Base-by-base conservation (phyloP, 2,797 vertebrate species). In the Smutsia temminckii region DNA sequence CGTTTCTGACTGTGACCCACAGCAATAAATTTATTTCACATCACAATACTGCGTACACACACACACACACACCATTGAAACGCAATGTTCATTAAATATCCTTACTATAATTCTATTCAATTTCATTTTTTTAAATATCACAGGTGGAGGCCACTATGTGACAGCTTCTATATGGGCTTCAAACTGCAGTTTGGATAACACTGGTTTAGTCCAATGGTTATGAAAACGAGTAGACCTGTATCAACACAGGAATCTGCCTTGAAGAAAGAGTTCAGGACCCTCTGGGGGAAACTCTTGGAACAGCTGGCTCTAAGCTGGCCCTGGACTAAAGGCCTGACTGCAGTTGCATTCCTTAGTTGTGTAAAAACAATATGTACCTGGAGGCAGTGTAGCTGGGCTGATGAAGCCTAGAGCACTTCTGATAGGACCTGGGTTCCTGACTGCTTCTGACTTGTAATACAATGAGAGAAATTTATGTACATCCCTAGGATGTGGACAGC, bases 361-460 rank as follows among this genome's bases (percentile, higher is more conserved):
- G 17, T 46, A 55, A 79, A 68, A 53, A 18, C 61, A 20, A 49
- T 6, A 46, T 11, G 46, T 46, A 14, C 9, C 49, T 46, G 18
- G 34, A 21, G 55, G 51, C 21, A 20, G 20, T 17, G 2, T 8
- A 12, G 10, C 37, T 6, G 18, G 14, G 10, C 51, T 34, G 46
- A 80, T 5, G 7, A 49, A n/a, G 1, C 25, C 37, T 20, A 49
- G 49, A 25, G 21, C 0, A 1, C 6, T 55, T 2, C 10, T 7
- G 23, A 16, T 0, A 3, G 69, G 16, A 37, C 10, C 20, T 1
- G 20, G 51, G 21, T 25, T 83, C 29, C 37, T 14, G 13, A 21
- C 37, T 10, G n/a, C n/a, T 25, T 14, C 25, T 13, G 34, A 23
- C 32, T 17, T 21, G 13, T 12, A 27, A 27, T 0, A 0, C 14